A percentile compares a stretch with the other conserved stretches of the same genome.
phyloP scores from a whole-genome alignment of 2,888 invertebrate genomes.

The Alloplasta piceator region DNA sequence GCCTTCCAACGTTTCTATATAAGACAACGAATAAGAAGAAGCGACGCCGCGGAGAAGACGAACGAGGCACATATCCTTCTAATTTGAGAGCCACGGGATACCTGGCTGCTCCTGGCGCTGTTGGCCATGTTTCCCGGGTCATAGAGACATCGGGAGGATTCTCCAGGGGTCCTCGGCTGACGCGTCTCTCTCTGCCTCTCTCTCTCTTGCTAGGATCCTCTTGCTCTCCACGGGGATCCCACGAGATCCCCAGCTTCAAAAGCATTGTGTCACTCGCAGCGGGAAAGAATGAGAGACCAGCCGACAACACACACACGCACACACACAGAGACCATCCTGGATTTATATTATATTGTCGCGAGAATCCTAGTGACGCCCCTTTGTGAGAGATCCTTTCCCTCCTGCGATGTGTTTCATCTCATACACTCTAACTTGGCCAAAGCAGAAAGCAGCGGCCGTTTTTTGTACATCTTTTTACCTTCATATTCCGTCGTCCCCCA shows the following conservation, averaged over 20 bases:
- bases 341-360: conserved; percentile 14
- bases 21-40: conserved; percentile 1
- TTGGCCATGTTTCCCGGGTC: conserved; percentile 41
- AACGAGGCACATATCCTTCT: conserved; percentile 60
- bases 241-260: conserved; percentile 64
- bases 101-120: conserved; percentile 55
- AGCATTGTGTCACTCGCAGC: conserved; percentile 70
- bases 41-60: conserved; percentile 25
- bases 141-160: conserved; percentile 71
- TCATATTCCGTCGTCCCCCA: neutral
- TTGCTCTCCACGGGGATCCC: conserved; percentile 60
- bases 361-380: conserved; percentile 12
- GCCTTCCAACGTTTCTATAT: conserved; percentile 4
- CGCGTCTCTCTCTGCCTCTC: neutral
- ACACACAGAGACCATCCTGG: conserved; percentile 30
- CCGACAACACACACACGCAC: conserved; percentile 35
- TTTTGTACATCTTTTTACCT: too few relatives aligned
- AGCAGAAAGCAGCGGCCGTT: too few relatives aligned
- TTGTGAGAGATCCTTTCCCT: neutral
- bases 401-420: conserved; percentile 3
- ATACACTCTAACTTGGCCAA: neutral
- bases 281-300: conserved; percentile 65
- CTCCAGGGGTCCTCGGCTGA: conserved; percentile 64
- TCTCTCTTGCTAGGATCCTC: conserved; percentile 25
- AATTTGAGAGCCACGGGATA: conserved; percentile 71